Conservation (phyloP, 2,888 invertebrate genomes). For the Phania funesta region DNA sequence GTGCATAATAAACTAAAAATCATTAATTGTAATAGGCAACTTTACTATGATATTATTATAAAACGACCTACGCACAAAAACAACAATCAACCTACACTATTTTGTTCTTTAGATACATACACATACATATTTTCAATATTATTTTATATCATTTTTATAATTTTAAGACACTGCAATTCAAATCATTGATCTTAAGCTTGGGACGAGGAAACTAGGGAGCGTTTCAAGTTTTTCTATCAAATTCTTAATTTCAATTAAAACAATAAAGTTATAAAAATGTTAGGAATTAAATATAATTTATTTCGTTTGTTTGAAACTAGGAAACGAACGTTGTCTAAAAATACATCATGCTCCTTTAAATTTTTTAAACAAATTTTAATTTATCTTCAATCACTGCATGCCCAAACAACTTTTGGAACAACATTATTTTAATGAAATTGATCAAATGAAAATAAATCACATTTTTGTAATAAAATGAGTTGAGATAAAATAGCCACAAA, state of each 20-base stretch:
- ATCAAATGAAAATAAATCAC: too few relatives aligned
- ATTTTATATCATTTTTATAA: not conserved
- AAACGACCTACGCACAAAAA: slow-evolving; percentile 41
- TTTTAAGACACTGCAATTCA: slow-evolving; percentile 27
- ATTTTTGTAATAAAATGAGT: too few relatives aligned
- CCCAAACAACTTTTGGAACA: too few relatives aligned
- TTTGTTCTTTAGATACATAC: slow-evolving; percentile 19
- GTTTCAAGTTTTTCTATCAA: slow-evolving; percentile 21
- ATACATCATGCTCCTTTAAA: not conserved
- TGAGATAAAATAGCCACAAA: too few relatives aligned
- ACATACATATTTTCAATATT: slow-evolving; percentile 8
- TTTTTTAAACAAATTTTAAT: slow-evolving; percentile 16
- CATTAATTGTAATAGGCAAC: slow-evolving; percentile 29
- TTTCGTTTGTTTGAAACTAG: slow-evolving; percentile 14
- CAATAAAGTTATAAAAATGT: slow-evolving; percentile 17
- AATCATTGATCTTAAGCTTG: slow-evolving; percentile 1
- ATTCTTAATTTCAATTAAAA: slow-evolving; percentile 19
- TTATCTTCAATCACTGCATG: slow-evolving; percentile 24
- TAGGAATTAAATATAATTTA: not conserved
- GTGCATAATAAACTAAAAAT: slow-evolving; percentile 17
- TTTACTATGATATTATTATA: slow-evolving; percentile 30
- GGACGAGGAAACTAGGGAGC: not conserved
- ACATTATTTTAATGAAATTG: too few relatives aligned
- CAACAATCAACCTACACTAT: slow-evolving; percentile 45
- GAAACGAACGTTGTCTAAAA: slow-evolving; percentile 2